A percentile compares a stretch with the other conserved stretches of the same genome.
These are phyloP conservation scores for Notodonta ziczac DNA, from an alignment of 2,888 invertebrate species.

Conservation along the genomic window DNA sequence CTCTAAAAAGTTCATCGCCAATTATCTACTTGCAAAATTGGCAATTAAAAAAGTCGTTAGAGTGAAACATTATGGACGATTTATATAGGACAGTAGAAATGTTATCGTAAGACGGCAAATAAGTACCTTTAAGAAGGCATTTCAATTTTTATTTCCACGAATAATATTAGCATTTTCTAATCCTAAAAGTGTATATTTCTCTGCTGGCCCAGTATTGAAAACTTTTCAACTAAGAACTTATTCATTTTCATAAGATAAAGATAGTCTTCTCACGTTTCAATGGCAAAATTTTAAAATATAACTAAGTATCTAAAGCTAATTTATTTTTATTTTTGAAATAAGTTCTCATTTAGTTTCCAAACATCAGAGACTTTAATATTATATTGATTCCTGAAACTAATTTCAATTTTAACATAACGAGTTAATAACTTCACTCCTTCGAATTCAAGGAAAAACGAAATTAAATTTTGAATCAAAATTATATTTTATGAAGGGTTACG, in stretches of 20 bases:
- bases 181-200: no score
- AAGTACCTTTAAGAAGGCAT: no score
- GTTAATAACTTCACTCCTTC: conserved; percentile 27
- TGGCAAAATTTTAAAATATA: no score
- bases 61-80: conserved; percentile 13
- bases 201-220: no score
- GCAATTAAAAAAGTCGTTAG: conserved; percentile 23
- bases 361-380: conserved; percentile 5
- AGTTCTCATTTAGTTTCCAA: not conserved
- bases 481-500: conserved; percentile 1
- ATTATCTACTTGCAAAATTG: conserved; percentile 28
- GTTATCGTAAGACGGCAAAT: not conserved
- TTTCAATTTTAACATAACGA: conserved; percentile 25
- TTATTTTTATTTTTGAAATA: not conserved
- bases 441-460: conserved; percentile 22
- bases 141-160: no score
- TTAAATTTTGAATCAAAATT: conserved; percentile 18
- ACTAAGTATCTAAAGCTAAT: not conserved
- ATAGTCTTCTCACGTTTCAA: no score
- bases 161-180: no score
- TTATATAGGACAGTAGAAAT: not conserved
- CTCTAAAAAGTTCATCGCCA: conserved; percentile 30
- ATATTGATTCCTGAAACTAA: conserved; percentile 10
- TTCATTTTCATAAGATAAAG: no score
- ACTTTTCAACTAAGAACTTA: no score